Evolutionary conservation across 2,888 invertebrate genomes (phyloP), one percentile per base, ranked within the genome.

Genomic region (Lordiphosa fenestrarum): DNA sequence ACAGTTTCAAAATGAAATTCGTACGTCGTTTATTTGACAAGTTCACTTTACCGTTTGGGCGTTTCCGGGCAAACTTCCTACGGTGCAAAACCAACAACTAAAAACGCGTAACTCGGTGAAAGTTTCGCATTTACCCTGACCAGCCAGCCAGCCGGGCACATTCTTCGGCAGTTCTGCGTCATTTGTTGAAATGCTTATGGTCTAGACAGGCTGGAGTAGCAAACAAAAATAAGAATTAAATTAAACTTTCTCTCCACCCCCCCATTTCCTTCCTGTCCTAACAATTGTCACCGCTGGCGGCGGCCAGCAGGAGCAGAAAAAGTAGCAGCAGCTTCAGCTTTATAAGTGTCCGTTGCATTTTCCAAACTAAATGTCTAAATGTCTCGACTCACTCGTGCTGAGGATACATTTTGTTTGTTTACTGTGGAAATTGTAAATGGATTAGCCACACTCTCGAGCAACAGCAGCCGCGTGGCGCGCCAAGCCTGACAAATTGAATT

Each of bases 401-500:
- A 49, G 44, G 49, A 62, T 63, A 70, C 69, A 77, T 71, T 73
- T 76, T 73, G 75, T 81, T 77, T 77, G 76, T 81, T 81, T 77
- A 81, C 82, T 77, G 81, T 77, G 42, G 48, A 81, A 77, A 77
- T 77, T 81, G 82, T 77, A 77, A 77, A 77, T 77, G 76, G 76
- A 77, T 77, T 77, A 77, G 81, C 77, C 77, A 54, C 64, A 63
- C 66, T 60, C 50, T 33, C 65, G 36, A 55, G 69, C 30, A 23
- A 36, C 13, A 50, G 49, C 48, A 41, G 7, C 42, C 9, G 39
- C 9, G 40, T 4, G 9, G n/a, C 65, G 67, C 72, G 72, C 66
- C 81, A 70, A 70, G 82, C 72, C 82, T 77, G 82, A 77, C 76
- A 77, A 77, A 77, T 77, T 77, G 78, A 77, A 77, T 77, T 77